Evolutionary conservation across 2,888 invertebrate species (phyloP), one percentile per base, ranked within the genome.

Genomic region (Teinopalpus imperialis): DNA sequence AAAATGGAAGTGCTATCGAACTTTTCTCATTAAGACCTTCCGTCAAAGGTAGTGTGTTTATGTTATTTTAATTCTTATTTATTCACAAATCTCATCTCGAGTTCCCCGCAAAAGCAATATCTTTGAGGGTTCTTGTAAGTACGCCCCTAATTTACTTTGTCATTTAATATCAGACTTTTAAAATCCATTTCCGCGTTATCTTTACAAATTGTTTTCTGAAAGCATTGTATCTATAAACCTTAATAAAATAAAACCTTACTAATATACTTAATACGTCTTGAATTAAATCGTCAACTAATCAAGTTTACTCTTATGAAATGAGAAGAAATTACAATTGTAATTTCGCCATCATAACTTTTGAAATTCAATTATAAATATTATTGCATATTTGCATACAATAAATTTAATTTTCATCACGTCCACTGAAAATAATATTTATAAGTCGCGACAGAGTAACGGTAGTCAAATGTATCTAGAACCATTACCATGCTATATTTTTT

Each of bases 21-120:
- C 78, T 88, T 88, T 87, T 87, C 85, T 86, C 87, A 87, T 88
- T 86, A 88, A 87, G 77, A 74, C 68, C 77, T 78, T 70, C 75
- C 79, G 74, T 83, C 80, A 82, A 83, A 85, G 83, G 83, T 85
- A 54, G 61, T 63, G 75, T 82, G 77, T 81, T 85, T 85, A 82
- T 77, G 73, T 81, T 82, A 83, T 85, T 85, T 85, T 78, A 78
- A 81, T 76, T 75, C 54, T 57, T 57, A 63, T 75, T 79, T 73
- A 66, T 66, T 66, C 63, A 63, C 67, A 77, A 78, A 76, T 73
- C 70, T 69, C 68, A 74, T 72, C 76, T 27, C 31, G 43, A 24
- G 36, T 39, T 42, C 21, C 21, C 30, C 43, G 36, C 35, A 29
- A 44, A 29, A 32, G 27, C 46, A 35, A 49, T 45, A 44, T 40